Conservation (phyloP, 2,888 invertebrate species). For the Amphimallon solstitiale region DNA sequence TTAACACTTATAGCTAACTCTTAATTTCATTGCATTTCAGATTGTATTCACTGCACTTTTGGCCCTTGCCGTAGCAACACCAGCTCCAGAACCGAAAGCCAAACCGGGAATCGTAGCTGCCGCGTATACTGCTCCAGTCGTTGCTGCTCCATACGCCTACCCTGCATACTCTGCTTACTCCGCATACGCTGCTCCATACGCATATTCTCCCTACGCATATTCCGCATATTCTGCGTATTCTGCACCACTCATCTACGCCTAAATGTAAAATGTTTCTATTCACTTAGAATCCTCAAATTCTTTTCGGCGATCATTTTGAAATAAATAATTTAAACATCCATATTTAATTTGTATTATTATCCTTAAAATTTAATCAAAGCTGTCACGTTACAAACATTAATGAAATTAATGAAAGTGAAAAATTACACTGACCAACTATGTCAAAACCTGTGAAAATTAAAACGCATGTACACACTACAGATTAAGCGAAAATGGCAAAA, state of each 20-base stretch:
- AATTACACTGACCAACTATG: too few relatives aligned
- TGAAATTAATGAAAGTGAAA: too few relatives aligned
- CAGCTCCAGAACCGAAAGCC: conserved; percentile 52
- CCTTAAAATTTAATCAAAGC: too few relatives aligned
- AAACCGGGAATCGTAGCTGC: conserved; percentile 41
- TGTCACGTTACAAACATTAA: too few relatives aligned
- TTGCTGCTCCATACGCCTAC: conserved; percentile 50
- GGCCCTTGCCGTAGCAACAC: conserved; percentile 32
- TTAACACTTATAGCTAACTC: too few relatives aligned
- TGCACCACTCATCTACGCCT: conserved; percentile 30
- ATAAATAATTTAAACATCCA: conserved; percentile 9
- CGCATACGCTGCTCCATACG: conserved; percentile 48
- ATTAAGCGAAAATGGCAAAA: too few relatives aligned
- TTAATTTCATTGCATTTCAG: too few relatives aligned
- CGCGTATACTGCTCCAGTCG: conserved; percentile 56
- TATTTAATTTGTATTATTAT: neutral
- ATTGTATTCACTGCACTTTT: conserved; percentile 52
- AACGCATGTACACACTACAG: too few relatives aligned
- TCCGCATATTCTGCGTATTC: conserved; percentile 50
- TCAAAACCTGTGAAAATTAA: too few relatives aligned
- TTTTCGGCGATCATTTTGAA: neutral
- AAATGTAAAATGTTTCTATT: neutral
- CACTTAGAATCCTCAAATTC: neutral
- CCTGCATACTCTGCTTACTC: conserved; percentile 46
- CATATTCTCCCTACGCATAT: conserved; percentile 45